Percentiles rank a stretch among this genome's conserved stretches.
These are phyloP conservation scores for Wasmannia auropunctata DNA, from an alignment of 1,140 invertebrate genomes.

Conservation along the genomic window DNA sequence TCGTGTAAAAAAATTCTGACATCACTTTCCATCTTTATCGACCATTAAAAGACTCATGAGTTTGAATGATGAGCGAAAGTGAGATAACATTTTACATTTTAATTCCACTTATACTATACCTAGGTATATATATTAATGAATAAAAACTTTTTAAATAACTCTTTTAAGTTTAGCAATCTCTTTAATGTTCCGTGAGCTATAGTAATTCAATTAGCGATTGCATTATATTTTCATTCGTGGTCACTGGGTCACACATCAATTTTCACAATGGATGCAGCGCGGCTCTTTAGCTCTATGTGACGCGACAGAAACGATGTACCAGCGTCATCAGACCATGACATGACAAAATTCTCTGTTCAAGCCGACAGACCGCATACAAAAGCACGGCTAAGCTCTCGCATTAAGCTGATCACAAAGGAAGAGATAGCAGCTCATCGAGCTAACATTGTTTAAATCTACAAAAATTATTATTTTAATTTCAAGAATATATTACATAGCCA, in stretches of 20 bases:
- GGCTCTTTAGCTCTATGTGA: conserved; percentile 39
- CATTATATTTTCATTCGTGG: conserved; percentile 4
- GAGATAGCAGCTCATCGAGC: neutral
- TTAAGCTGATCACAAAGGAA: conserved; percentile 36
- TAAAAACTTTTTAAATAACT: neutral
- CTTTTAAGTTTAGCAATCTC: neutral
- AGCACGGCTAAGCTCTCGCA: conserved; percentile 45
- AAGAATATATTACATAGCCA: conserved; percentile 5
- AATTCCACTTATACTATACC: neutral
- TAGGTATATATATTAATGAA: neutral
- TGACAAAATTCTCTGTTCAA: conserved; percentile 44
- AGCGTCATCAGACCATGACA: conserved; percentile 54
- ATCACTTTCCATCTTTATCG: neutral
- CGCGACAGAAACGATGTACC: conserved; percentile 51
- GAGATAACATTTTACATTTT: neutral
- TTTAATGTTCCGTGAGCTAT: neutral
- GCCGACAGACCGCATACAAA: conserved; percentile 41
- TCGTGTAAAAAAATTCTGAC: neutral
- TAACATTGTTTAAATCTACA: conserved; percentile 44
- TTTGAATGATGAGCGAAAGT: neutral
- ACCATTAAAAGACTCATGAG: neutral
- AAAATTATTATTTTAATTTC: conserved; percentile 57
- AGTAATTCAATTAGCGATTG: conserved; percentile 36
- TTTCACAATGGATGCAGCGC: conserved; percentile 28
- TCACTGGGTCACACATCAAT: conserved; percentile 62